Conservation (phyloP, 2,888 invertebrate species). For the Temnothorax unifasciatus region DNA sequence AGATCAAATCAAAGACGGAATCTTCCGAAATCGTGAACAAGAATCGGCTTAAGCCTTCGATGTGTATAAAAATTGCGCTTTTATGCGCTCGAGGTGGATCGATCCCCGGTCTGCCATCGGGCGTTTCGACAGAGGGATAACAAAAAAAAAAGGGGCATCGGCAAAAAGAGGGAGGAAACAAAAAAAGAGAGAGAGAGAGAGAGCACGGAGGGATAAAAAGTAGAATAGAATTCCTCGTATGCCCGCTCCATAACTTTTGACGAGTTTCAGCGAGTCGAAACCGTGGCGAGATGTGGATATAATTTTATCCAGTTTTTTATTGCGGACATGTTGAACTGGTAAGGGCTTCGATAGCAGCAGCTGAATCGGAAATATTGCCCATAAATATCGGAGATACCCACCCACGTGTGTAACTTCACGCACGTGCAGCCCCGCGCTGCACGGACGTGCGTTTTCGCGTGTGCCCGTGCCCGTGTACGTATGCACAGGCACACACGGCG, state of each 20-base stretch:
- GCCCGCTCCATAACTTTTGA: slow-evolving; percentile 83
- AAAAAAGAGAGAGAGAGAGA: slow-evolving; percentile 43
- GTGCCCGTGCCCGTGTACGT: slow-evolving; percentile 45
- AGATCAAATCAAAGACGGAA: slow-evolving; percentile 20
- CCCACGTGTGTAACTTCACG: slow-evolving; percentile 76
- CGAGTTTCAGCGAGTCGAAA: slow-evolving; percentile 82
- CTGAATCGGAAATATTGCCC: slow-evolving; percentile 86
- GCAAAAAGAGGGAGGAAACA: slow-evolving; percentile 55
- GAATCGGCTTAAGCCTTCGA: slow-evolving; percentile 53
- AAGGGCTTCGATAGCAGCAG: slow-evolving; percentile 85
- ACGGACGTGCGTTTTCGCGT: slow-evolving; percentile 53
- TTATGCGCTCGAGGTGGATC: slow-evolving; percentile 75
- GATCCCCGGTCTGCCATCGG: slow-evolving; percentile 66
- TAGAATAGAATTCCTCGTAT: slow-evolving; percentile 75
- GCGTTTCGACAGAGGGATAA: slow-evolving; percentile 69
- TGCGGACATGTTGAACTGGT: slow-evolving; percentile 86
- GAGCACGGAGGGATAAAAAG: slow-evolving; percentile 59
- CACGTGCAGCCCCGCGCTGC: slow-evolving; percentile 70
- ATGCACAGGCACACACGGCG: slow-evolving; percentile 1
- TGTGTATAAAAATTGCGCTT: slow-evolving; percentile 69
- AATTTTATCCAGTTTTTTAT: slow-evolving; percentile 86
- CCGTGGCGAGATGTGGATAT: slow-evolving; percentile 84
- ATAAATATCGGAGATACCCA: slow-evolving; percentile 86
- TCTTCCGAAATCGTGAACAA: slow-evolving; percentile 45
- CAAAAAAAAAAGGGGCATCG: slow-evolving; percentile 62